A percentile compares a stretch with the other conserved stretches of the same genome.
Evolutionary conservation across 2,797 vertebrate genomes (phyloP).

Genomic region (Coranthus polyacanthus): DNA sequence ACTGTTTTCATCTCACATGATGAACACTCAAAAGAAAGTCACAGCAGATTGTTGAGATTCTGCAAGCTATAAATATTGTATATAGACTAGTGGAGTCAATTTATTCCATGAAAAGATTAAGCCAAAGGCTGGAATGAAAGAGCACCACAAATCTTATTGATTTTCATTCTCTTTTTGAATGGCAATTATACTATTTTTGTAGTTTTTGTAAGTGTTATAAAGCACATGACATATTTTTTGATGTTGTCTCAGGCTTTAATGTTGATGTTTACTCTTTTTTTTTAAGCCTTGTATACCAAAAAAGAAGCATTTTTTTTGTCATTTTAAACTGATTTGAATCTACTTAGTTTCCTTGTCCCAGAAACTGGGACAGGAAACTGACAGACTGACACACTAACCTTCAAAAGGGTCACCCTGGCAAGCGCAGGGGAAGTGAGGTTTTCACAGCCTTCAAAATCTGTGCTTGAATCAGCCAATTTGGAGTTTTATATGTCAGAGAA

Average conservation of each 20-base stretch:
- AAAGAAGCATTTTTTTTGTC: slow-evolving; percentile 54
- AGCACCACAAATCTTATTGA: slow-evolving; percentile 54
- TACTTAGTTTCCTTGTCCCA: slow-evolving; percentile 51
- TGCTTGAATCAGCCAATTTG: slow-evolving; percentile 66
- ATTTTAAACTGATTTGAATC: slow-evolving; percentile 51
- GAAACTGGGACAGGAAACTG: slow-evolving; percentile 65
- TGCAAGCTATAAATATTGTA: slow-evolving; percentile 66
- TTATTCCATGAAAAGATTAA: slow-evolving; percentile 60
- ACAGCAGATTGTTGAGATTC: slow-evolving; percentile 51
- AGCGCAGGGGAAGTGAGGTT: slow-evolving; percentile 67
- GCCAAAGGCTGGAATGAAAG: slow-evolving; percentile 60
- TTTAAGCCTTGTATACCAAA: slow-evolving; percentile 62
- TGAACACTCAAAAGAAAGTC: slow-evolving; percentile 57
- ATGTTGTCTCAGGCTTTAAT: slow-evolving; percentile 78
- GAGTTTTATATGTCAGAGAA: slow-evolving; percentile 73
- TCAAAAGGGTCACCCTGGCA: slow-evolving; percentile 67
- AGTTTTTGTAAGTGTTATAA: slow-evolving; percentile 70
- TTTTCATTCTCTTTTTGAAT: slow-evolving; percentile 74
- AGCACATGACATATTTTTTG: slow-evolving; percentile 69
- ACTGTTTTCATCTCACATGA: slow-evolving; percentile 59
- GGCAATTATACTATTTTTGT: slow-evolving; percentile 70
- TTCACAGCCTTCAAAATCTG: slow-evolving; percentile 63
- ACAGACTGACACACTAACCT: slow-evolving; percentile 75
- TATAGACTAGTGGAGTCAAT: slow-evolving; percentile 55
- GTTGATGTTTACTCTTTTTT: slow-evolving; percentile 69